Evolutionary conservation across 2,888 invertebrate species (phyloP).

Genomic region (Drosophila pullipes): DNA sequence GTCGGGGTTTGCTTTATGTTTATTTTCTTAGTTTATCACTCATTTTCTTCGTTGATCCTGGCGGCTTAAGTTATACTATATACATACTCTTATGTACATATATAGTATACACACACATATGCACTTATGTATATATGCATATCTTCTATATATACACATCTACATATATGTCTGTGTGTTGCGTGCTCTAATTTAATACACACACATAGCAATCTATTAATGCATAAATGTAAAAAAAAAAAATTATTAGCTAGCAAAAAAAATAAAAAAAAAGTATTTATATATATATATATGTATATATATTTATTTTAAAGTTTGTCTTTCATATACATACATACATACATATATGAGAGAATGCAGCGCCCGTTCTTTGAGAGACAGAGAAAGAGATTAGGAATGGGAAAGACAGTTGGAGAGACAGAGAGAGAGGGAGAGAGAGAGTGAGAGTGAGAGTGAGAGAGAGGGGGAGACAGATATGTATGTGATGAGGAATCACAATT

Average conservation of each 20-base stretch:
- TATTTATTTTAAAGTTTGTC: constrained; percentile 12
- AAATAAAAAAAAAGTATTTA: constrained; percentile 18
- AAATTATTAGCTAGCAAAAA: constrained; percentile 54
- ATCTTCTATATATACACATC: constrained; percentile 26
- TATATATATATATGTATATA: constrained; percentile 1
- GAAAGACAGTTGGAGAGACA: neutral
- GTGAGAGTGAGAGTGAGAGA: neutral
- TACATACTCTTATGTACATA: constrained; percentile 41
- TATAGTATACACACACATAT: constrained; percentile 22
- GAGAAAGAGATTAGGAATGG: neutral
- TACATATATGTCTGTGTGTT: constrained; percentile 28
- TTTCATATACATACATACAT: neutral
- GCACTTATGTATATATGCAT: constrained; percentile 32
- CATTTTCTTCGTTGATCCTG: constrained; percentile 85
- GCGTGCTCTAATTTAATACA: constrained; percentile 25
- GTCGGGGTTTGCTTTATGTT: constrained; percentile 17
- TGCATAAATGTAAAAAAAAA: constrained; percentile 42
- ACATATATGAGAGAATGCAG: constrained; percentile 37
- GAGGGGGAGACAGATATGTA: constrained; percentile 19
- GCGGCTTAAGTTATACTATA: constrained; percentile 68
- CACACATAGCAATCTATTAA: constrained; percentile 38
- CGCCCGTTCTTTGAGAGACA: constrained; percentile 24
- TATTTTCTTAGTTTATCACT: constrained; percentile 79
- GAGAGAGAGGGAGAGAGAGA: neutral
- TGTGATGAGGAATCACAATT: constrained; percentile 40